These are phyloP conservation scores for Charaxes varanes DNA, from an alignment of 1,140 invertebrate genomes.

Conservation along the genomic window DNA sequence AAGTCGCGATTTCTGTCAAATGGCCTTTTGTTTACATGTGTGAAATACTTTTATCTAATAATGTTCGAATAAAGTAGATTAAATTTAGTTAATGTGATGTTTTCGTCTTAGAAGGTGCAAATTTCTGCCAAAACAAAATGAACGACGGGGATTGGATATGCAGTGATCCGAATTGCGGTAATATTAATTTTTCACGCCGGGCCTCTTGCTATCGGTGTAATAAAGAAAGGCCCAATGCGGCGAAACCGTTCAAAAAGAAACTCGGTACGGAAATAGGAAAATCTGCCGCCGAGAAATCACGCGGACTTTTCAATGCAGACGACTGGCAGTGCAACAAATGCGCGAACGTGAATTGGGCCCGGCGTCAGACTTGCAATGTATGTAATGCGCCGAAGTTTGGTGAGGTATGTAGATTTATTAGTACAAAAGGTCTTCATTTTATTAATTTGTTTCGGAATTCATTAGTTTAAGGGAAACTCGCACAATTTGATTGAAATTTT, in stretches of 20 bases:
- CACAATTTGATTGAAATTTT: too few species aligned
- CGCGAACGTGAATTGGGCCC: slow-evolving; percentile 99
- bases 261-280: slow-evolving; percentile 98
- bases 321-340: slow-evolving; percentile 99
- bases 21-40: slow-evolving; percentile 57
- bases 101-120: slow-evolving; percentile 15
- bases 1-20: slow-evolving; percentile 42
- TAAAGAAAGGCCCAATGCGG: slow-evolving; percentile 77
- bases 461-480: too few species aligned
- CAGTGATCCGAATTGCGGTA: slow-evolving; percentile 84
- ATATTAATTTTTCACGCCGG: slow-evolving; percentile 95
- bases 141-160: slow-evolving; percentile 72
- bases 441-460: too few species aligned
- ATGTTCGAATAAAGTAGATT: slow-evolving; percentile 19
- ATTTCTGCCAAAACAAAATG: slow-evolving; percentile 47
- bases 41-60: slow-evolving; percentile 16
- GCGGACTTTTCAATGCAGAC: slow-evolving; percentile 98
- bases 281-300: slow-evolving; percentile 97
- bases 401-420: slow-evolving; percentile 76
- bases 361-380: slow-evolving; percentile 97
- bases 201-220: slow-evolving; percentile 94
- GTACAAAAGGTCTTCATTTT: background rate
- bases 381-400: slow-evolving; percentile 98
- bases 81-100: slow-evolving; percentile 13
- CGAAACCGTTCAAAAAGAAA: slow-evolving; percentile 84